Evolutionary conservation across 2,888 invertebrate species (phyloP), one percentile per base, ranked within the genome.

Genomic region (Synanthedon myopaeformis): DNA sequence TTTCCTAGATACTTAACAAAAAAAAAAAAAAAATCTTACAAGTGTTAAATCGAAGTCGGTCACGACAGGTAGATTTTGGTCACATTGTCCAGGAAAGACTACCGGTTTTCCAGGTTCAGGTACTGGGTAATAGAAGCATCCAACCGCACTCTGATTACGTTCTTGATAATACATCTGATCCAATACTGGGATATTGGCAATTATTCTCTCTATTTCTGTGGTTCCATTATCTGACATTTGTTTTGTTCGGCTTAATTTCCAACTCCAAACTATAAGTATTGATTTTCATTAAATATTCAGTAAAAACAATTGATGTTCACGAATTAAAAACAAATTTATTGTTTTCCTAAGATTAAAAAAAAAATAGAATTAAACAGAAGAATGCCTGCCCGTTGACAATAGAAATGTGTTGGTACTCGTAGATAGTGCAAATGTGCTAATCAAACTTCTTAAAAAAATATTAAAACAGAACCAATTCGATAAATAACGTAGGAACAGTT

Each of bases 81-180:
- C 69, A 56, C 82, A 82, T 50, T 66, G 66, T 52, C 82, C 82
- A 4, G 78, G 78, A 56, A 80, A 82, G 0, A 69, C 61, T 0
- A 83, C 82, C 0, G 74, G 72, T 0, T 68, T 60, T 0, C 72
- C 76, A n/a, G 61, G 53, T 3, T 64, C 64, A 1, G 74, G 67
- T 8, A 71, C 74, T 0, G 85, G 85, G 59, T 60, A 76, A 61
- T 75, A 84, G 73, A 83, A 84, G 58, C 85, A 86, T 1, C 63
- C 78, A 42, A 57, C 65, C 6, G 56, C 60, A n/a, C 64, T 66
- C 52, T 83, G 83, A 55, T 79, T 63, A 6, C 62, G 65, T 0
- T 10, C 1, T 11, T 61, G 55, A 52, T 66, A 82, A 61, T 70
- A 84, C 0, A 59, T 61, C 0, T 68, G 57, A 48, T 78, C 70